A percentile compares a stretch with the other conserved stretches of the same genome.
Evolutionary conservation across 1,140 invertebrate genomes (phyloP).

Genomic region (Drosophila leontia): DNA sequence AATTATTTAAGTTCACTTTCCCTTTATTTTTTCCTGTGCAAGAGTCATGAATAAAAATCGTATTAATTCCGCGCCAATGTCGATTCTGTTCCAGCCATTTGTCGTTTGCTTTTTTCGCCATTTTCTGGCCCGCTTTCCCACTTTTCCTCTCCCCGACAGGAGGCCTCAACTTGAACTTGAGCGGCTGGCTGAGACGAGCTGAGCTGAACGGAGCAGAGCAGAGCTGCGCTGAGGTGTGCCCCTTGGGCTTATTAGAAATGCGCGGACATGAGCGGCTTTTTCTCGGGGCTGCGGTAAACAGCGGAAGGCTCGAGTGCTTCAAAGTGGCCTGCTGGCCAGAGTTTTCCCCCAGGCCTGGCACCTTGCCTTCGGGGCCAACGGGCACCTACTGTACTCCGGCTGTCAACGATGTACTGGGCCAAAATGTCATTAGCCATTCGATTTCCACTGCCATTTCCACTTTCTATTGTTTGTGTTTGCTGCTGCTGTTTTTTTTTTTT

Average conservation of each 20-base stretch:
- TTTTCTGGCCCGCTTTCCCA: neutral
- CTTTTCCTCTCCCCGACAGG: conserved; percentile 25
- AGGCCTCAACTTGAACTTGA: conserved; percentile 79
- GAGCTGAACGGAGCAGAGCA: neutral
- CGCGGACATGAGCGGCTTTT: conserved; percentile 59
- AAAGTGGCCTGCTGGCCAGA: conserved; percentile 25
- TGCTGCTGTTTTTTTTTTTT: conserved; percentile 30
- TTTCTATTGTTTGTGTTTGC: conserved; percentile 66
- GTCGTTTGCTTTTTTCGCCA: conserved; percentile 29
- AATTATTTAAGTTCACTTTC: neutral
- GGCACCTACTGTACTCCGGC: conserved; percentile 45
- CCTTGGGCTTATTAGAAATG: conserved; percentile 65
- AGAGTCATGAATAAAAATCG: conserved; percentile 80
- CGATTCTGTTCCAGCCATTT: conserved; percentile 51
- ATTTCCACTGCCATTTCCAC: conserved; percentile 51
- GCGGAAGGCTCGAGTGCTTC: conserved; percentile 29
- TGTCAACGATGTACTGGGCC: neutral
- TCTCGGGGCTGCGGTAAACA: conserved; percentile 10
- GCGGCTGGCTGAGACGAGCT: conserved; percentile 18
- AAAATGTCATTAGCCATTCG: conserved; percentile 35
- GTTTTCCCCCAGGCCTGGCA: conserved; percentile 54
- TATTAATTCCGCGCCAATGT: conserved; percentile 76
- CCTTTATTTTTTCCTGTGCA: conserved; percentile 1
- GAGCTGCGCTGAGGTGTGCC: conserved; percentile 23
- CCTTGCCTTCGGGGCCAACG: conserved; percentile 30